phyloP scores from a whole-genome alignment of 37 sponge, comb jelly and placozoan species.

The Haliclona indistincta region DNA sequence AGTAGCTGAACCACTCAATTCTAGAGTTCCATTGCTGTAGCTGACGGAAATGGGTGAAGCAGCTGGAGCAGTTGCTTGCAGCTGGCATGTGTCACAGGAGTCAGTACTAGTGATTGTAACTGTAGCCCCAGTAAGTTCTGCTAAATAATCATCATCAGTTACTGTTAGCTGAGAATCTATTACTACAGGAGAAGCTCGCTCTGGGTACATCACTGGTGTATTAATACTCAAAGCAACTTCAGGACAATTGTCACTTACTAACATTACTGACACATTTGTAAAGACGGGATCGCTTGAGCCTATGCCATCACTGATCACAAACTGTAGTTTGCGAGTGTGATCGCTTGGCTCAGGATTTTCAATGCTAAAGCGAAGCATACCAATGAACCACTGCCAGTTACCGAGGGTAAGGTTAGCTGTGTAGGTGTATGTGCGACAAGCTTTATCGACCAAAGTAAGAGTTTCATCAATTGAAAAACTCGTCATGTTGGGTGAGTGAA shows the following conservation, averaged over 20 bases:
- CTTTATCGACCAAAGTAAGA: slow-evolving; percentile 5
- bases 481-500: slow-evolving; percentile 21
- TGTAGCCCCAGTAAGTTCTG: slow-evolving; percentile 7
- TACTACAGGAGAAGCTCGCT: slow-evolving; percentile 12
- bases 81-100: slow-evolving; percentile 24
- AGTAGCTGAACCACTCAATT: slow-evolving; percentile 49
- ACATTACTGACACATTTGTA: slow-evolving; percentile 29
- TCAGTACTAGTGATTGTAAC: slow-evolving; percentile 14
- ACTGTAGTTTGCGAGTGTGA: slow-evolving; percentile 51
- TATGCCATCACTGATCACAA: slow-evolving; percentile 40
- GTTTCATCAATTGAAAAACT: background rate
- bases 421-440: slow-evolving; percentile 55
- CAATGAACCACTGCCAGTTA: slow-evolving; percentile 54
- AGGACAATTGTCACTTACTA: slow-evolving; percentile 73
- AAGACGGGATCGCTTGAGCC: slow-evolving; percentile 32
- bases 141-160: slow-evolving; percentile 40
- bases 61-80: background rate
- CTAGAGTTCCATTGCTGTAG: slow-evolving; percentile 17
- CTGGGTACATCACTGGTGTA: slow-evolving; percentile 42
- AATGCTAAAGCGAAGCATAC: slow-evolving; percentile 46
- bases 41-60: background rate
- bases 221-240: slow-evolving; percentile 14
- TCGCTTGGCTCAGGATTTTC: slow-evolving; percentile 66
- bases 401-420: slow-evolving; percentile 21
- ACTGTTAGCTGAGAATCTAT: slow-evolving; percentile 22